phyloP scores from a whole-genome alignment of 2,797 vertebrate genomes.

The Nannoperca obscura region DNA sequence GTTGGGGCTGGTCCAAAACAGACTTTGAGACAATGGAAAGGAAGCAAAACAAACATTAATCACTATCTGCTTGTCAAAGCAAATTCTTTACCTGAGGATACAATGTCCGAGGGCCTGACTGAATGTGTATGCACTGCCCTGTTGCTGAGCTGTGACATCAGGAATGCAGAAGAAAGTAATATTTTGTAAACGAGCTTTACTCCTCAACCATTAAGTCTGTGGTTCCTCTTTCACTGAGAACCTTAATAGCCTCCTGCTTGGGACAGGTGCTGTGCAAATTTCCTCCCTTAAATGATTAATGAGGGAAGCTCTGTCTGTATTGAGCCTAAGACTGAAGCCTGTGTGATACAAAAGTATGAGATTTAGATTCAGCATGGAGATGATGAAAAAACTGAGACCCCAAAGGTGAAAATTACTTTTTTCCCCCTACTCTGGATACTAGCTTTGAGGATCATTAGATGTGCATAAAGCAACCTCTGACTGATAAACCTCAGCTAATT shows the following conservation, averaged over 20 bases:
- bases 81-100: constrained; percentile 41
- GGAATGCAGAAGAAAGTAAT: constrained; percentile 57
- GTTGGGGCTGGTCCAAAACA: not conserved
- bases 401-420: constrained; percentile 13
- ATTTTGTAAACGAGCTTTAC: constrained; percentile 68
- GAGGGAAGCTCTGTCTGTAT: constrained; percentile 52
- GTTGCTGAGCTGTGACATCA: constrained; percentile 36
- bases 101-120: constrained; percentile 28
- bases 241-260: constrained; percentile 70
- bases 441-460: constrained; percentile 28
- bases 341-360: constrained; percentile 23
- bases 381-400: constrained; percentile 20
- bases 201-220: constrained; percentile 66
- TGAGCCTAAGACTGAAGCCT: constrained; percentile 42
- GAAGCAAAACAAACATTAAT: constrained; percentile 56
- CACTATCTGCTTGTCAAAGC: constrained; percentile 54
- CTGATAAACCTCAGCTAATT: constrained; percentile 23
- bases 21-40: constrained; percentile 17
- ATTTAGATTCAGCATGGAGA: constrained; percentile 13
- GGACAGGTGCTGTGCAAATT: constrained; percentile 78
- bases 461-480: constrained; percentile 30
- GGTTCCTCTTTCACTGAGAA: constrained; percentile 53
- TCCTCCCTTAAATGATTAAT: constrained; percentile 77
- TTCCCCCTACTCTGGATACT: not conserved
- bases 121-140: constrained; percentile 16